These are phyloP conservation scores for Drosophila simulans DNA, from an alignment of 1,140 invertebrate genomes.

Conservation along the genomic window DNA sequence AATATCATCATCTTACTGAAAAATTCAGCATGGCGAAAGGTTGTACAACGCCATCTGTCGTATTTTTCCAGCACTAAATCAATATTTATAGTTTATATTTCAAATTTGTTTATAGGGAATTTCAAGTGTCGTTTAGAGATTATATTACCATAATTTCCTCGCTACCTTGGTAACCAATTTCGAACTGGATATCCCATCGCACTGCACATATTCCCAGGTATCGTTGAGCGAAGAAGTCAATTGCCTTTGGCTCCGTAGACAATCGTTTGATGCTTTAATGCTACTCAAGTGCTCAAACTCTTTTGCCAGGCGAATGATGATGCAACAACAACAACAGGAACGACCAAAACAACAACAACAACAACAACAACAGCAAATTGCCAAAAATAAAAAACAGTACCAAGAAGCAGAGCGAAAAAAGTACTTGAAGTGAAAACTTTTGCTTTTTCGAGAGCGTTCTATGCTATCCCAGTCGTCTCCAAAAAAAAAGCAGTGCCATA, in stretches of 20 bases:
- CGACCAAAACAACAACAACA: background rate
- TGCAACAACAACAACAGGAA: constrained; percentile 29
- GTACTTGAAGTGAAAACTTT: constrained; percentile 71
- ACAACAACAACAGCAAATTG: constrained; percentile 21
- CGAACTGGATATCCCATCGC: background rate
- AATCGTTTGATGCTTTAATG: constrained; percentile 72
- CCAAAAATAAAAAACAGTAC: constrained; percentile 9
- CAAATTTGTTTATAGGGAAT: background rate
- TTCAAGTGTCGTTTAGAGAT: too few relatives aligned
- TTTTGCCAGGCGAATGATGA: constrained; percentile 62
- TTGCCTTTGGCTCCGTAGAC: constrained; percentile 48
- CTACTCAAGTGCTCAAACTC: constrained; percentile 73
- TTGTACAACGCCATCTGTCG: too few relatives aligned
- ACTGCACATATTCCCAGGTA: constrained; percentile 5
- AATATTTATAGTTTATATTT: background rate
- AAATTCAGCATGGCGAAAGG: too few relatives aligned
- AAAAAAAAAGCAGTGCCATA: constrained; percentile 29
- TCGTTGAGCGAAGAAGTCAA: constrained; percentile 23
- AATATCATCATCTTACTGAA: too few relatives aligned
- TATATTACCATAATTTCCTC: background rate
- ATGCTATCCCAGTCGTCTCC: constrained; percentile 1
- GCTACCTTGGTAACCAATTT: constrained; percentile 9
- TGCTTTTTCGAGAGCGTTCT: constrained; percentile 55
- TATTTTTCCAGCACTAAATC: too few relatives aligned
- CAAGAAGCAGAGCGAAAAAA: constrained; percentile 52